Evolutionary conservation across 64 coral and sea anemone genomes (phyloP).

Genomic region (Pachyseris speciosa): DNA sequence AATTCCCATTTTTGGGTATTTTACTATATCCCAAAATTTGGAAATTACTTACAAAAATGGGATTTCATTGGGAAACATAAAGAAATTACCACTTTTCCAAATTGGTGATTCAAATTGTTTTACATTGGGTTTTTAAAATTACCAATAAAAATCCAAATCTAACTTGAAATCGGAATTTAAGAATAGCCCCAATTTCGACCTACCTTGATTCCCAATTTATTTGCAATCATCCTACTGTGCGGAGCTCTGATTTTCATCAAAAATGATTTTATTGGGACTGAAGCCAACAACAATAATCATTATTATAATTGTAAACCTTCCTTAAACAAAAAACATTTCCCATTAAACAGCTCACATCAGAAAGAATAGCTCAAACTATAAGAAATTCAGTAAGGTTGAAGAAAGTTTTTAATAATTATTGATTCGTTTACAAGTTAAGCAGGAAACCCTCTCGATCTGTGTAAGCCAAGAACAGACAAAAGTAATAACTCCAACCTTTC

Average conservation of each 20-base stretch:
- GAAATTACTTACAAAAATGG: conserved; percentile 34
- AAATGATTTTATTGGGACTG: not conserved
- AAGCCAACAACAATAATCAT: too few species aligned
- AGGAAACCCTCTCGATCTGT: too few species aligned
- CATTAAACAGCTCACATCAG: not conserved
- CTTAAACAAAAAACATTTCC: not conserved
- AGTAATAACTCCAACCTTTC: not conserved
- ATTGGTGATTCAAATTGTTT: conserved; percentile 25
- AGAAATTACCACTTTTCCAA: conserved; percentile 17
- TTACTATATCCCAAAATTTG: conserved; percentile 19
- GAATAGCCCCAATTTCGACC: not conserved
- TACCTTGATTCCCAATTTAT: not conserved
- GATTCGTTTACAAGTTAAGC: too few species aligned
- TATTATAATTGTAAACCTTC: not conserved
- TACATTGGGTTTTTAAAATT: not conserved
- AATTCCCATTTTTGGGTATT: conserved; percentile 61
- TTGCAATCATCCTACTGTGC: not conserved
- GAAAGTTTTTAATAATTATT: not conserved
- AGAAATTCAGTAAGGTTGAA: not conserved
- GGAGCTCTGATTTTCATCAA: not conserved
- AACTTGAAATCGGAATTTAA: not conserved
- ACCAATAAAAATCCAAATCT: too few species aligned
- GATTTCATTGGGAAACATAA: conserved; percentile 57
- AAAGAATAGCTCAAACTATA: too few species aligned
- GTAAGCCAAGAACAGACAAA: not conserved